Evolutionary conservation across 2,113 vertebrate species (phyloP).

Genomic region (Vicugna pacos): DNA sequence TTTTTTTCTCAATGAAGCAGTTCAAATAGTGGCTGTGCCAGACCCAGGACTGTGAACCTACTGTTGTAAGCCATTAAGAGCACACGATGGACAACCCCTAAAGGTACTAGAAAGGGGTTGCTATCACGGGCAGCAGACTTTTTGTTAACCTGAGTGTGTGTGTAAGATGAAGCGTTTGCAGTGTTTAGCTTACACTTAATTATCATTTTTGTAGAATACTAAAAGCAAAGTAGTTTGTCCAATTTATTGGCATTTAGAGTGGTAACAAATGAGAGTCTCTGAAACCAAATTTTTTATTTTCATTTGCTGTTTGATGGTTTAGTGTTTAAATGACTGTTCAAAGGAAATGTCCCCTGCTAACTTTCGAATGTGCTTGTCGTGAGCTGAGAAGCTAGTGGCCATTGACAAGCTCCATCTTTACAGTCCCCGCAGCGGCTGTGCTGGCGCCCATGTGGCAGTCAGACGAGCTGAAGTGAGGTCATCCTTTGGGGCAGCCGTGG

Average conservation of each 20-base stretch:
- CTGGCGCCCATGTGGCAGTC: conserved; percentile 18
- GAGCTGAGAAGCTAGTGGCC: conserved; percentile 74
- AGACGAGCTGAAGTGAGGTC: not conserved
- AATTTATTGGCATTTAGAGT: conserved; percentile 72
- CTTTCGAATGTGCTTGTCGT: conserved; percentile 65
- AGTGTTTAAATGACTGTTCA: conserved; percentile 84
- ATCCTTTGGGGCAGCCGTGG: not conserved
- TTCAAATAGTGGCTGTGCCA: conserved; percentile 58
- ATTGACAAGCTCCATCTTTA: conserved; percentile 75
- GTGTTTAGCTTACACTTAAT: conserved; percentile 67
- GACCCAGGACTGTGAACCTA: conserved; percentile 50
- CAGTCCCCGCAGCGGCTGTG: conserved; percentile 61
- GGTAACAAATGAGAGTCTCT: conserved; percentile 55
- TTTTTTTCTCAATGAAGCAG: conserved; percentile 36
- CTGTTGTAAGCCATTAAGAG: conserved; percentile 50
- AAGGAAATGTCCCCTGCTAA: conserved; percentile 80
- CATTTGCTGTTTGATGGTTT: conserved; percentile 84
- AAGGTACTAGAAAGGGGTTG: conserved; percentile 55
- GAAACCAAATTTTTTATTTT: conserved; percentile 81
- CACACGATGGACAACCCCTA: conserved; percentile 47
- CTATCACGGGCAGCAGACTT: not conserved
- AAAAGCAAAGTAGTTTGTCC: conserved; percentile 80
- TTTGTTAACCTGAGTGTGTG: conserved; percentile 25
- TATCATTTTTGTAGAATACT: conserved; percentile 73
- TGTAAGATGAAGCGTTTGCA: conserved; percentile 36